phyloP scores from a whole-genome alignment of 2,888 invertebrate genomes.

The Mongoloraphidia duomilia region DNA sequence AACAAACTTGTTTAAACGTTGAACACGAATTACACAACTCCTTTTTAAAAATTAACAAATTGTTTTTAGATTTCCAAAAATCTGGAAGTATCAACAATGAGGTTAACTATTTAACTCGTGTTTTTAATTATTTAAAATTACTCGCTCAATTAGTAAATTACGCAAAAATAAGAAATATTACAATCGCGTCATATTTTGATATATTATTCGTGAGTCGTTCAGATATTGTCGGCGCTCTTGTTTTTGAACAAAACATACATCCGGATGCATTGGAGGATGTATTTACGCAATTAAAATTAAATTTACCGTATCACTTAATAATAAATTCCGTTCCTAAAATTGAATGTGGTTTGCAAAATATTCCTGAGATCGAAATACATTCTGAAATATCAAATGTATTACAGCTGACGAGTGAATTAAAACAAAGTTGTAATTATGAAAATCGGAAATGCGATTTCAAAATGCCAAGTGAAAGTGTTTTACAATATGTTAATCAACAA shows the following conservation, averaged over 20 bases:
- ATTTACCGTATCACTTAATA: constrained; percentile 58
- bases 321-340: constrained; percentile 57
- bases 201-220: constrained; percentile 39
- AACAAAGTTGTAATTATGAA: neutral
- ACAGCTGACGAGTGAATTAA: constrained; percentile 3
- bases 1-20: constrained; percentile 22
- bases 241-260: constrained; percentile 51
- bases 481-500: constrained; percentile 46
- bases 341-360: constrained; percentile 29
- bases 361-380: neutral
- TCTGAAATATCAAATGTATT: constrained; percentile 18
- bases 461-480: constrained; percentile 38
- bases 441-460: constrained; percentile 32
- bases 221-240: constrained; percentile 47
- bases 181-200: constrained; percentile 33
- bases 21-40: constrained; percentile 29
- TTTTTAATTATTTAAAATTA: constrained; percentile 42
- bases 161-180: constrained; percentile 25
- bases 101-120: constrained; percentile 36
- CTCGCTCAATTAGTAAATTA: constrained; percentile 32
- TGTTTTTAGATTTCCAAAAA: constrained; percentile 19
- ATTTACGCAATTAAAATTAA: constrained; percentile 53
- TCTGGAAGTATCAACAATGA: constrained; percentile 19
- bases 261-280: constrained; percentile 53
- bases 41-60: constrained; percentile 16